These are phyloP conservation scores for Scatophagus argus DNA, from an alignment of 2,113 vertebrate species.

Conservation along the genomic window DNA sequence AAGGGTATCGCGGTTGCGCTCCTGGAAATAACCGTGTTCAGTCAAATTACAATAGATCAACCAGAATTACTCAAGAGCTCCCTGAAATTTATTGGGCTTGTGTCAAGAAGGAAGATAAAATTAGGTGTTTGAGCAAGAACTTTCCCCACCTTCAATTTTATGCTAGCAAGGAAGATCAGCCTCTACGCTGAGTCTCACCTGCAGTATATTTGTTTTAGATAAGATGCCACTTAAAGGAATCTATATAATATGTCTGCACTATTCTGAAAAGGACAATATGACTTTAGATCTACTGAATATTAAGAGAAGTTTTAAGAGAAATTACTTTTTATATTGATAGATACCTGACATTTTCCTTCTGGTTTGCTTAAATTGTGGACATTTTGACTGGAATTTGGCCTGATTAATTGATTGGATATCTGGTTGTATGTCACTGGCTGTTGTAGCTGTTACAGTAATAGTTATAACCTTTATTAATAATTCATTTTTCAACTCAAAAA, in stretches of 20 bases:
- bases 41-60: constrained; percentile 59
- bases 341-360: not conserved
- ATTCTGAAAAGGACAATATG: not conserved
- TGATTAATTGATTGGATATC: constrained; percentile 2
- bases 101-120: constrained; percentile 59
- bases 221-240: constrained; percentile 31
- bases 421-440: not conserved
- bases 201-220: constrained; percentile 24
- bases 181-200: constrained; percentile 5
- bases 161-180: constrained; percentile 29
- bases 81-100: constrained; percentile 37
- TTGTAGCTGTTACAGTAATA: not conserved
- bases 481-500: not conserved
- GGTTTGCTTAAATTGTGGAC: not conserved
- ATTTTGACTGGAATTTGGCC: not conserved
- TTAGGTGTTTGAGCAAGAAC: constrained; percentile 40
- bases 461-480: not conserved
- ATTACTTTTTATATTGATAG: not conserved
- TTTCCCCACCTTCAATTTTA: constrained; percentile 23
- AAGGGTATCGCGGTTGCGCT: constrained; percentile 57
- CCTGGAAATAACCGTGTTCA: constrained; percentile 67
- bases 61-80: constrained; percentile 42
- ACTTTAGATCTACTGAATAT: not conserved
- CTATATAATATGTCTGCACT: constrained; percentile 6
- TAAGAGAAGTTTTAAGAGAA: not conserved